Conservation (phyloP, 2,888 invertebrate genomes). For the Dendrolimus houi region DNA sequence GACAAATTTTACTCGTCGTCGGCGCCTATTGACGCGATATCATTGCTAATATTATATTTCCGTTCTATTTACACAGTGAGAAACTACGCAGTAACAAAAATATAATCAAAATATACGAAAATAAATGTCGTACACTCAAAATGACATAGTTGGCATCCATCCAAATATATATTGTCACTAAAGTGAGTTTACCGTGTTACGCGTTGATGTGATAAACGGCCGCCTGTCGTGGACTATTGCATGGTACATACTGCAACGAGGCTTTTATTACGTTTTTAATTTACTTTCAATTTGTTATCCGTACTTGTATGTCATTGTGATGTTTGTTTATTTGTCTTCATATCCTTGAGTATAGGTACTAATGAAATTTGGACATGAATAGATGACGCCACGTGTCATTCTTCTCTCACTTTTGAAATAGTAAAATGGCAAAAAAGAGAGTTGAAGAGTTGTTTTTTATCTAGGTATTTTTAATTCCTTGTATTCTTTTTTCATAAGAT, state of each 20-base stretch:
- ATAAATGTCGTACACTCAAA: conserved; percentile 1
- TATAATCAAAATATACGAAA: neutral
- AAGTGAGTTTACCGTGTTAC: conserved; percentile 11
- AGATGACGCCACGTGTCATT: too few species aligned
- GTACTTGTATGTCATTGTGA: too few species aligned
- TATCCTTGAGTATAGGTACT: too few species aligned
- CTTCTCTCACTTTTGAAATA: too few species aligned
- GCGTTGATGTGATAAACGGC: conserved; percentile 6
- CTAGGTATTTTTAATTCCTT: too few species aligned
- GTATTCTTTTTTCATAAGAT: too few species aligned
- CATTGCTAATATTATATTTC: neutral
- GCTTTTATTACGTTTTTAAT: conserved; percentile 7
- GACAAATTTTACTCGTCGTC: too few species aligned
- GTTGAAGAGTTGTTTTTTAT: too few species aligned
- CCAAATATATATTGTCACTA: conserved; percentile 18
- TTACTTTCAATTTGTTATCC: conserved; percentile 6
- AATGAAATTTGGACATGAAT: too few species aligned
- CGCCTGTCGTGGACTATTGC: conserved; percentile 2
- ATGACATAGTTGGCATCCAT: conserved; percentile 12
- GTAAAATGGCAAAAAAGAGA: too few species aligned
- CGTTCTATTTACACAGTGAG: neutral
- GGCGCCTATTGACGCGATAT: too few species aligned
- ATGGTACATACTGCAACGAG: neutral
- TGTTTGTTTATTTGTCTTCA: too few species aligned
- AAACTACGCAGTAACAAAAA: neutral